Evolutionary conservation across 2,797 vertebrate genomes (phyloP).

Genomic region (Otolemur crassicaudatus): DNA sequence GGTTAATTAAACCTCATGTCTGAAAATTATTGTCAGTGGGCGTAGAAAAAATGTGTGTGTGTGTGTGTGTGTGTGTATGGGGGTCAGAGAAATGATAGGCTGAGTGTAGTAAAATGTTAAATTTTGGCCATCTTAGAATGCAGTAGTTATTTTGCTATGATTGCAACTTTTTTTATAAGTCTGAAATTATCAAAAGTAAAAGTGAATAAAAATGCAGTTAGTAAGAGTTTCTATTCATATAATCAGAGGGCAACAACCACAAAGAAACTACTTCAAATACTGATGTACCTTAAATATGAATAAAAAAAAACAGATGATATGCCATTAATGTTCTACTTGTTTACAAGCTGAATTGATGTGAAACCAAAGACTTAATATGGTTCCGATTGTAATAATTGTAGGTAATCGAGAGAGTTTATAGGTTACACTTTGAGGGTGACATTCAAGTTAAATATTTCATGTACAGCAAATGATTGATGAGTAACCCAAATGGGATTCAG

Average conservation of each 20-base stretch:
- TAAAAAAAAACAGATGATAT: background rate
- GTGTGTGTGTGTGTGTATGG: background rate
- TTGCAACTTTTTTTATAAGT: background rate
- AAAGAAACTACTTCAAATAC: background rate
- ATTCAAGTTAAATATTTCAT: background rate
- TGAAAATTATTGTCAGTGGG: background rate
- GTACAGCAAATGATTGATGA: background rate
- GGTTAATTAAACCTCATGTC: background rate
- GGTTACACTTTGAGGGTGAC: background rate
- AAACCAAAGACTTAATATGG: background rate
- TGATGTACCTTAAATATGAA: background rate
- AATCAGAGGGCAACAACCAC: background rate
- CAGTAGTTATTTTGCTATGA: background rate
- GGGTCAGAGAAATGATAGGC: background rate
- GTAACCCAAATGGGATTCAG: conserved; percentile 41
- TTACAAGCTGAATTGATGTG: background rate
- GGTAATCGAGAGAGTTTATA: background rate
- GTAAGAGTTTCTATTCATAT: background rate
- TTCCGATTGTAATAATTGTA: background rate
- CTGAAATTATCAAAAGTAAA: background rate
- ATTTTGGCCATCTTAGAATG: background rate
- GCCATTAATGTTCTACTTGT: background rate
- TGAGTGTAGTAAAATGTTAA: background rate
- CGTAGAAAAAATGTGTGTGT: background rate
- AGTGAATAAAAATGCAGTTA: background rate